Base-by-base conservation (phyloP, 2,113 vertebrate species). In the Cebus imitator region DNA sequence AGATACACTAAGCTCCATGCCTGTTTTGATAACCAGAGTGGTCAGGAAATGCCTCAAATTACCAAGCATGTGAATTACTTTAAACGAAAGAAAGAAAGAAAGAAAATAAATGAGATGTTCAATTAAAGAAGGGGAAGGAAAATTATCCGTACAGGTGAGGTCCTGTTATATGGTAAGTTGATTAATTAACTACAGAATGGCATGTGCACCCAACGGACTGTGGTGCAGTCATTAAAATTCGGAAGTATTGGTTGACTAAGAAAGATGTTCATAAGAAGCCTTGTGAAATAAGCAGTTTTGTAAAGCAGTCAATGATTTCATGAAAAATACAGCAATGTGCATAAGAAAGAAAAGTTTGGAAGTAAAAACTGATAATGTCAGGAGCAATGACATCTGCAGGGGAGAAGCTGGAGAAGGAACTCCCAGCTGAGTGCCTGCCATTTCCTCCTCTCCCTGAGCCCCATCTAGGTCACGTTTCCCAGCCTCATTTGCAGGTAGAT, bases 381-480 rank as follows among this genome's bases (percentile, higher is more conserved):
- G 30, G 57, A 18, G 58, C 16, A 17, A 25, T 20, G 14, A 11
- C 4, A 20, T 18, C 6, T 3, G 10, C 6, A 8, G 72, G 57
- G 10, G 3, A 57, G 78, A 37, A 32, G 30, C 27, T 3, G 1
- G 35, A 14, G n/a, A 23, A 32, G 37, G 45, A 37, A 16, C 45
- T 14, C 58, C 48, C 27, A 0, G 2, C 32, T 1, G 18, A 37
- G 50, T 23, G 3, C 50, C 21, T 0, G 2, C 27, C 12, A 1
- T 45, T 16, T n/a, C 61, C 32, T 45, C 6, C 8, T 45, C n/a
- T 40, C 57, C 45, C 64, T 17, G 18, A 64, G 52, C 7, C 9
- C 17, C 81, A 16, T 68, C 0, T 1, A 20, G 23, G n/a, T 6
- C 45, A 30, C 20, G 0, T 23, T 18, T 58, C 37, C 45, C 45